Conservation (phyloP, 2,888 invertebrate species). For the Agrotis puta region DNA sequence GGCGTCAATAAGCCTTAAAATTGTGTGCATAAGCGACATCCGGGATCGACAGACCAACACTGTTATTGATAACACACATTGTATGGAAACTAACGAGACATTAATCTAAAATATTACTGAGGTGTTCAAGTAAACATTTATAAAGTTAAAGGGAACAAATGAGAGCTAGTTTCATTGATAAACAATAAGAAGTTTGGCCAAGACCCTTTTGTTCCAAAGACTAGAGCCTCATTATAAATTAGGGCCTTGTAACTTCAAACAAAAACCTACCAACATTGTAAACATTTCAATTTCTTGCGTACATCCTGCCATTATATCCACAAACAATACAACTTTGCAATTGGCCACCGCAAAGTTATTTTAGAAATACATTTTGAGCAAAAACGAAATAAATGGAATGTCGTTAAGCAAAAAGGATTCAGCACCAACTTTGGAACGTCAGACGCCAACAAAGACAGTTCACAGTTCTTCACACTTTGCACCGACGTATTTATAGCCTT, state of each 20-base stretch:
- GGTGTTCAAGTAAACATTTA: conserved; percentile 25
- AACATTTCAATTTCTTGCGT: conserved; percentile 22
- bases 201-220: conserved; percentile 23
- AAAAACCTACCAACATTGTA: conserved; percentile 34
- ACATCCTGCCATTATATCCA: conserved; percentile 53
- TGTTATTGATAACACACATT: conserved; percentile 55
- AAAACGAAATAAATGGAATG: conserved; percentile 58
- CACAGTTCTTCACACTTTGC: conserved; percentile 49
- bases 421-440: conserved; percentile 33
- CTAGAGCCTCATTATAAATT: conserved; percentile 1
- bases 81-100: conserved; percentile 41
- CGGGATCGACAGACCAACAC: conserved; percentile 56
- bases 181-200: conserved; percentile 15
- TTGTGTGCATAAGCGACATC: conserved; percentile 52
- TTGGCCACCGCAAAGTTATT: conserved; percentile 30
- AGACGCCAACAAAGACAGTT: conserved; percentile 41
- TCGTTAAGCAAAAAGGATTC: conserved; percentile 47
- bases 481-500: conserved; percentile 49
- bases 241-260: conserved; percentile 37
- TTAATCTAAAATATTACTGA: conserved; percentile 30
- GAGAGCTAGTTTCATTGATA: conserved; percentile 8
- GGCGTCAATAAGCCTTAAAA: conserved; percentile 32
- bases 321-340: conserved; percentile 48
- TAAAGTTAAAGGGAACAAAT: conserved; percentile 2
- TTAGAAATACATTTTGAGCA: conserved; percentile 57